Conservation (phyloP, 2,888 invertebrate genomes). For the Dichetophora obliterata region DNA sequence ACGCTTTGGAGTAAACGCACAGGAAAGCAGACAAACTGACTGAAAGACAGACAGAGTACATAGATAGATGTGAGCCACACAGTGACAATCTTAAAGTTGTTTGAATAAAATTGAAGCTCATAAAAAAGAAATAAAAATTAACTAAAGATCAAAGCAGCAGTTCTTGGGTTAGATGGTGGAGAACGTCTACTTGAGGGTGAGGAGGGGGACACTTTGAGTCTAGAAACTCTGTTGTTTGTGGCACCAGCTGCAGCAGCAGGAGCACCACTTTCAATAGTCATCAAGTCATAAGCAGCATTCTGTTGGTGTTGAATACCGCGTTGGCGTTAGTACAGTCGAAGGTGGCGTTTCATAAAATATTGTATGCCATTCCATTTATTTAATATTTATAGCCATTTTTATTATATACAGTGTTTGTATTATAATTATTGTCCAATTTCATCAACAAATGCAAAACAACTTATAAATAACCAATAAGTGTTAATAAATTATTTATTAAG, state of each 20-base stretch:
- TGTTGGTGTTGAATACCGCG: neutral
- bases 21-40: neutral
- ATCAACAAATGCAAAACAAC: too few species aligned
- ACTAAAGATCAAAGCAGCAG: constrained; percentile 15
- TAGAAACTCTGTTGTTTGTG: neutral
- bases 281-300: neutral
- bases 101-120: neutral
- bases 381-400: too few species aligned
- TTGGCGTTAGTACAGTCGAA: neutral
- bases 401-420: too few species aligned
- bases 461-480: too few species aligned
- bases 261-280: neutral
- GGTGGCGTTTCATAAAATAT: too few species aligned
- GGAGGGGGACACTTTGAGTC: neutral
- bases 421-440: too few species aligned
- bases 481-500: too few species aligned
- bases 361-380: too few species aligned
- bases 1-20: neutral
- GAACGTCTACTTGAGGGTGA: neutral
- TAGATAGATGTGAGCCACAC: neutral
- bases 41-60: neutral
- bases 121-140: neutral
- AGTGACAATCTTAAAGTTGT: neutral
- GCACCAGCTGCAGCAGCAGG: neutral
- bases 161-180: neutral